A percentile compares a stretch with the other conserved stretches of the same genome.
Conservation (phyloP, 2,797 vertebrate species). For the Alfaro cultratus region DNA sequence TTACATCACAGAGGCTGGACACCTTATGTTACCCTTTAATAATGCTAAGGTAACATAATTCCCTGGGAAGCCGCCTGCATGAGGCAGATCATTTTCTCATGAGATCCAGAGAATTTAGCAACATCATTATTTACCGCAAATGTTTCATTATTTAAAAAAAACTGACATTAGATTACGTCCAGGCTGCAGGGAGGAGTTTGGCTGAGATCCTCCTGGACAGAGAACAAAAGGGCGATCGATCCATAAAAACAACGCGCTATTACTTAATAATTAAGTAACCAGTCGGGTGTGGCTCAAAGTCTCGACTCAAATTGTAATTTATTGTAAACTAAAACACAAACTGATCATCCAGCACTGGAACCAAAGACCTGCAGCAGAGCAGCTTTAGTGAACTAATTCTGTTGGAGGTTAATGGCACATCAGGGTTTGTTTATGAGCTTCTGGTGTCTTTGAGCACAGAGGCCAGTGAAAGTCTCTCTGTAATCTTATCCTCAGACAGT, state of each 20-base stretch:
- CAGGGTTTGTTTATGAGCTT: neutral
- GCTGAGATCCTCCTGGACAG: constrained; percentile 24
- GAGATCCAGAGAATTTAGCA: neutral
- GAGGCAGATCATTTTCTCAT: neutral
- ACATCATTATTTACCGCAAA: constrained; percentile 1
- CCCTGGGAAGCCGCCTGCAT: neutral
- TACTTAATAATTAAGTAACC: constrained; percentile 47
- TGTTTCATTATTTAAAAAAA: neutral
- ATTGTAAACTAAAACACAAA: neutral
- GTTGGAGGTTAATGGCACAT: neutral
- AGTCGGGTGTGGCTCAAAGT: constrained; percentile 7
- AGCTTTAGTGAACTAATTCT: neutral
- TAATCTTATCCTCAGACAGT: constrained; percentile 32
- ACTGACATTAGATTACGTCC: neutral
- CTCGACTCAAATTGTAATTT: neutral
- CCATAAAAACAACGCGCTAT: constrained; percentile 1
- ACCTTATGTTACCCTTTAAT: neutral
- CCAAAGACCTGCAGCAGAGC: neutral
- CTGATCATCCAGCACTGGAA: neutral
- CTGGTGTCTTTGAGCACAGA: neutral
- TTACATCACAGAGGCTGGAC: neutral
- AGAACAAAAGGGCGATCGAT: constrained; percentile 43
- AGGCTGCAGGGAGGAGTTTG: constrained; percentile 22
- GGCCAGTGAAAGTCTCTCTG: constrained; percentile 21
- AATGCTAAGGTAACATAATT: neutral